These are phyloP conservation scores for Cossypha polioptera DNA, from an alignment of 2,797 vertebrate species.

Conservation along the genomic window DNA sequence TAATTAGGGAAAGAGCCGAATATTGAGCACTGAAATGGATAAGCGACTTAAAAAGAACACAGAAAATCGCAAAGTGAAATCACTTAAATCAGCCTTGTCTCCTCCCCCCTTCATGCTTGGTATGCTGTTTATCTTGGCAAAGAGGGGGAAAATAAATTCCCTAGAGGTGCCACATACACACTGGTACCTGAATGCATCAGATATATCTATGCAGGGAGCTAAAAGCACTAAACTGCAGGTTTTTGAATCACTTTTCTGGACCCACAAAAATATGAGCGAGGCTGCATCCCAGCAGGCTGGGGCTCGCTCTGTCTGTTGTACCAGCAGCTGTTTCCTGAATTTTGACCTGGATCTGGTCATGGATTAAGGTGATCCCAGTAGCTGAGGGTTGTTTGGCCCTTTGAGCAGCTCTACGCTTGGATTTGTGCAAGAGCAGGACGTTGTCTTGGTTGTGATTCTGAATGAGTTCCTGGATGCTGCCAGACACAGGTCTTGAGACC, in stretches of 20 bases:
- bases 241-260: background rate
- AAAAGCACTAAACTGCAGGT: background rate
- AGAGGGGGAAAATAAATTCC: slow-evolving; percentile 53
- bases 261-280: background rate
- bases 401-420: fast-evolving
- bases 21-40: slow-evolving; percentile 70
- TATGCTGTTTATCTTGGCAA: slow-evolving; percentile 61
- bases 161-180: background rate
- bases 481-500: background rate
- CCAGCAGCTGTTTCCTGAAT: background rate
- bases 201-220: background rate
- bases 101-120: slow-evolving; percentile 38
- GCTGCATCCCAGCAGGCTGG: background rate
- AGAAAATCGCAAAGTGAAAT: slow-evolving; percentile 64
- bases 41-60: slow-evolving; percentile 70
- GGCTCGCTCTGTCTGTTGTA: background rate
- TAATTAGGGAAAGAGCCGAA: slow-evolving; percentile 68
- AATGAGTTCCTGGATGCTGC: background rate
- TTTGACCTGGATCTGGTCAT: background rate
- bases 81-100: slow-evolving; percentile 57
- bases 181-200: slow-evolving; percentile 15
- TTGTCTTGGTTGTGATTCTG: background rate
- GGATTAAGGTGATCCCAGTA: background rate
- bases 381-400: background rate
- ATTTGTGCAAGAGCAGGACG: background rate